Conservation (phyloP, 2,797 vertebrate species). For the Silurus aristotelis region DNA sequence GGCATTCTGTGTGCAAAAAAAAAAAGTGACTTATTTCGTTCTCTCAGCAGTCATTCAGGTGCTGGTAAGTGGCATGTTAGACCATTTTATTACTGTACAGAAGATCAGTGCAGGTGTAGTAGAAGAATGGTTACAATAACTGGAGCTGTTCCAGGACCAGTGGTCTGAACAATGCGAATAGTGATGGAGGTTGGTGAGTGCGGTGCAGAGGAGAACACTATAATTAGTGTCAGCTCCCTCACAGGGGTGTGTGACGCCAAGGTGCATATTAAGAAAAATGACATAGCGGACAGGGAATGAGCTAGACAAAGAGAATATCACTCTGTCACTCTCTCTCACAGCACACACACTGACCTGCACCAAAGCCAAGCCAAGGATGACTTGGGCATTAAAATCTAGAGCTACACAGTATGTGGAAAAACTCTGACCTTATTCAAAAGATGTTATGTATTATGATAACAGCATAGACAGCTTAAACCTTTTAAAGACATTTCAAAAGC, state of each 20-base stretch:
- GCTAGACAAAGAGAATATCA: constrained; percentile 40
- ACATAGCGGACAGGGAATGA: constrained; percentile 23
- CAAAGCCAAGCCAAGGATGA: constrained; percentile 33
- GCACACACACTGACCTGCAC: constrained; percentile 19
- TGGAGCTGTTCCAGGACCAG: constrained; percentile 10
- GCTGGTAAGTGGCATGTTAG: constrained; percentile 9
- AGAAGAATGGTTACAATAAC: background rate
- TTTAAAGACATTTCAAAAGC: background rate
- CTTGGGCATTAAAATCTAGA: background rate
- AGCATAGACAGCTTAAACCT: background rate
- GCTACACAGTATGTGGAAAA: background rate
- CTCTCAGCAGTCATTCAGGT: constrained; percentile 1
- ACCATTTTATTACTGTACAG: background rate
- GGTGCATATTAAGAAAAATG: constrained; percentile 47
- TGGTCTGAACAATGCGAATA: constrained; percentile 5
- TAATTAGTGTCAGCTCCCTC: constrained; percentile 49
- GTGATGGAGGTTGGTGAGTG: constrained; percentile 10
- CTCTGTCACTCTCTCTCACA: constrained; percentile 16
- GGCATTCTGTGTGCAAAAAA: constrained; percentile 68
- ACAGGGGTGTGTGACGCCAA: constrained; percentile 32
- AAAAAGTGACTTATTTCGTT: constrained; percentile 67
- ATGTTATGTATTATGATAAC: background rate
- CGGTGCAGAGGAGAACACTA: constrained; percentile 27
- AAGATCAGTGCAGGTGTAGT: constrained; percentile 12
- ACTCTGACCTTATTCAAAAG: background rate